These are phyloP conservation scores for Branchipolynoe longqiensis DNA, from an alignment of 2,888 invertebrate genomes.

Conservation along the genomic window DNA sequence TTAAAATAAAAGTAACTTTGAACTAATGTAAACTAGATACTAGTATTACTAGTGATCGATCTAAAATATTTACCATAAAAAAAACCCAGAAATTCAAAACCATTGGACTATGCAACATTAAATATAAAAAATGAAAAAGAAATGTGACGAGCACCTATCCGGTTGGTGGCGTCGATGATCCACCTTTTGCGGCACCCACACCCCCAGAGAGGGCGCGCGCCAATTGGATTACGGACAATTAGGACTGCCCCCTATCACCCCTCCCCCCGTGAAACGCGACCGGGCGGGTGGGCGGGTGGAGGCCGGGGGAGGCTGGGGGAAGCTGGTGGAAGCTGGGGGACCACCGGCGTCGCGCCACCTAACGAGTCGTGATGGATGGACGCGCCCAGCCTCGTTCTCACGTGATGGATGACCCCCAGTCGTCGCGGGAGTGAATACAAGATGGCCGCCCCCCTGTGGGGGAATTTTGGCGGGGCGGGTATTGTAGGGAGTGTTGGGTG, in stretches of 20 bases:
- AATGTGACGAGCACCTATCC: not conserved
- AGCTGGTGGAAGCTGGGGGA: too few relatives aligned
- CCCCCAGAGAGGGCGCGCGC: too few relatives aligned
- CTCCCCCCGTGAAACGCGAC: conserved; percentile 34
- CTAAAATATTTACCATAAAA: too few relatives aligned
- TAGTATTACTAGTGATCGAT: too few relatives aligned
- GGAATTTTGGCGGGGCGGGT: not conserved
- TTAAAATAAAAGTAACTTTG: too few relatives aligned
- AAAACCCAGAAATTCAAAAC: too few relatives aligned
- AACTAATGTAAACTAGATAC: too few relatives aligned
- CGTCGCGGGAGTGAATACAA: conserved; percentile 27
- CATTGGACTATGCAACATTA: too few relatives aligned
- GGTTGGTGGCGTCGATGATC: not conserved
- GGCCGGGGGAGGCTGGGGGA: too few relatives aligned
- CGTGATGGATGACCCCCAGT: conserved; percentile 17
- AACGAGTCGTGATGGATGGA: conserved; percentile 45
- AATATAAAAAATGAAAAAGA: too few relatives aligned
- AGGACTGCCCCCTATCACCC: conserved; percentile 7
- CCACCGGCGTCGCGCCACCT: conserved; percentile 31
- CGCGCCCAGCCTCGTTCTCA: conserved; percentile 25
- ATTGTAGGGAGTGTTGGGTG: too few relatives aligned
- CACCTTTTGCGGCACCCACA: conserved; percentile 1
- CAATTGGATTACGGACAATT: conserved; percentile 45
- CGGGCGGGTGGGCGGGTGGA: conserved; percentile 23
- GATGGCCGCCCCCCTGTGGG: conserved; percentile 25